A percentile compares a stretch with the other conserved stretches of the same genome.
Conservation (phyloP, 2,113 vertebrate genomes). For the Microcebus jonahi region DNA sequence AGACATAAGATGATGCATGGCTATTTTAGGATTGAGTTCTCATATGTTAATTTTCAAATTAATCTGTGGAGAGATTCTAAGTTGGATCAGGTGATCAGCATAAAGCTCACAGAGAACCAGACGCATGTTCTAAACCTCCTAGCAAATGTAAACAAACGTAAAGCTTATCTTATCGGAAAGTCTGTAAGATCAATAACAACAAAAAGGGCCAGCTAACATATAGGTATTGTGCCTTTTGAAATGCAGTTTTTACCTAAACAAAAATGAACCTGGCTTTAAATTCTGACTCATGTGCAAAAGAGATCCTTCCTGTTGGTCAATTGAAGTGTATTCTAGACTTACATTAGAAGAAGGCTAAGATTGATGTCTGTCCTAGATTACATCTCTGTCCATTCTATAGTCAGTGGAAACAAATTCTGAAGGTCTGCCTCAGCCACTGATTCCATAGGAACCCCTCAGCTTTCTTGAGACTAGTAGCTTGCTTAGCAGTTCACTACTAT, state of each 20-base stretch:
- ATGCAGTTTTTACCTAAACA: background rate
- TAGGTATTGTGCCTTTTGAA: background rate
- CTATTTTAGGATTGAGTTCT: conserved; percentile 8
- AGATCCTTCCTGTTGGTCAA: background rate
- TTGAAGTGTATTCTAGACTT: background rate
- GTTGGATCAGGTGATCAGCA: background rate
- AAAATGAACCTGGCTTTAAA: background rate
- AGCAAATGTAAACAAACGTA: background rate
- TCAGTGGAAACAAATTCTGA: background rate
- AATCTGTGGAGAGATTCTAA: background rate
- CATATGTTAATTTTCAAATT: background rate
- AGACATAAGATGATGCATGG: background rate
- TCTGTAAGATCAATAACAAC: background rate
- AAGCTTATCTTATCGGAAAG: background rate
- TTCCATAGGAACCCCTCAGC: background rate
- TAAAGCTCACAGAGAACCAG: background rate
- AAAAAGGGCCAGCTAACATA: background rate
- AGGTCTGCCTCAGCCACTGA: background rate
- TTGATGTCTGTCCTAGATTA: background rate
- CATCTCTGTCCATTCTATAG: background rate
- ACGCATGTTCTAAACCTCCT: background rate
- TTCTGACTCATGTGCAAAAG: background rate
- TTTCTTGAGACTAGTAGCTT: background rate
- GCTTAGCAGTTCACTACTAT: background rate
- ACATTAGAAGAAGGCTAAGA: background rate